phyloP scores from a whole-genome alignment of 2,113 vertebrate species.

The Equus quagga region DNA sequence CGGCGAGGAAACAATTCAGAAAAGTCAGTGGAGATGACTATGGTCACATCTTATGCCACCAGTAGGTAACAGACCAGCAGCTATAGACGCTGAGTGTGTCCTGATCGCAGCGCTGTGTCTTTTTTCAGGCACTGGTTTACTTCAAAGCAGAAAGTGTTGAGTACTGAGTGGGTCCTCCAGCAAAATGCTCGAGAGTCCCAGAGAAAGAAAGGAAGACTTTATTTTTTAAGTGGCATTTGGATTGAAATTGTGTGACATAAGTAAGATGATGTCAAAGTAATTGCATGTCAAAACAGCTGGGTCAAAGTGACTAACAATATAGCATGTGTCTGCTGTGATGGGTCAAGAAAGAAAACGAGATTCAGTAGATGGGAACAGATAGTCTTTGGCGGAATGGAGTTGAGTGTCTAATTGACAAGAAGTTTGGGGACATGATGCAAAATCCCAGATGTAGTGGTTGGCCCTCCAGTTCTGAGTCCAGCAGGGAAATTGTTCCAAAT shows the following conservation, averaged over 20 bases:
- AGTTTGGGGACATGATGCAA: neutral
- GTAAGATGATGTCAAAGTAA: neutral
- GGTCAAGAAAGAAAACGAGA: neutral
- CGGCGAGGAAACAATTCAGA: neutral
- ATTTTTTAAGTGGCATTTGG: neutral
- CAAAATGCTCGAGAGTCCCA: neutral
- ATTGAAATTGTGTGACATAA: neutral
- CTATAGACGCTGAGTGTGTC: neutral
- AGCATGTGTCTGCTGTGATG: neutral
- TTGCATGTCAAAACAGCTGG: neutral
- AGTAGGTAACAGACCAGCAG: rapidly evolving
- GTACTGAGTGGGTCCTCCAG: neutral
- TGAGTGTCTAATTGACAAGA: neutral
- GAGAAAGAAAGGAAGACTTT: neutral
- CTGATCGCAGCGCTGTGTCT: rapidly evolving
- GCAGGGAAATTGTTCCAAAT: neutral
- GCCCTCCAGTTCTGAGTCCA: neutral
- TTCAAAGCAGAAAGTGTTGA: neutral
- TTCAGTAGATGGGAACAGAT: neutral
- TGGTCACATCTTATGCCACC: neutral
- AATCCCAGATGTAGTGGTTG: neutral
- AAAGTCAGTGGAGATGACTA: neutral
- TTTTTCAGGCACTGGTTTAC: neutral
- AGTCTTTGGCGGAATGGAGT: neutral
- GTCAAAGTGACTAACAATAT: neutral